Base-by-base conservation (phyloP, 2,888 invertebrate species). In the Caenorhabditis angaria region DNA sequence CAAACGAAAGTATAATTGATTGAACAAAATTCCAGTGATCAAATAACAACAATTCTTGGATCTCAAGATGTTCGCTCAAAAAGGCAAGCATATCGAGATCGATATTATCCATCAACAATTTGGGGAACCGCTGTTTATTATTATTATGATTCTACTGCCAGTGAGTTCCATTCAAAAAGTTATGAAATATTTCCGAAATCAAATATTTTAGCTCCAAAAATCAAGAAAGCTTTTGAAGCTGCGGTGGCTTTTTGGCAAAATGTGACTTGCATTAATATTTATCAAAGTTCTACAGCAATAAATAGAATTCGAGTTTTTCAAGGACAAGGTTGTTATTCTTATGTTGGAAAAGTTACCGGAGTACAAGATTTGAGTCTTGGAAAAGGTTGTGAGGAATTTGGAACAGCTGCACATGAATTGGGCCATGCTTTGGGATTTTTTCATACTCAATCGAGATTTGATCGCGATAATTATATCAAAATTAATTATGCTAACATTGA, bases 311-410 rank as follows among this genome's bases (percentile, higher is more conserved):
- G 73, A 1, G 73, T 73, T 1, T 73, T 73, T 60, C 68, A 73
- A 56, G 73, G 73, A 41, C 73, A 73, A 56, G 73, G 73, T 25
- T 86, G 83, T 57, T 84, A 78, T 67, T 83, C 82, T 27, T 82
- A 83, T 47, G 82, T 85, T 12, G 85, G 85, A 22, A 76, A 65
- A 58, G 75, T 80, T 47, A 76, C 78, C 1, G 78, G 80, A 10
- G 72, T 75, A 28, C 85, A 87, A 70, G 82, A 83, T 8, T 64
- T 87, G n/a, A 85, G 85, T 0, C 70, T 87, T 10, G 86, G 86
- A 27, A 54, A 64, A 8, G 83, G 84, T 1, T 85, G 86, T 61
- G 84, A 84, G 61, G 71, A 71, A 73, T 70, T 77, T 55, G 77
- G 77, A 29, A 77, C 73, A n/a, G 77, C 77, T 28, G 77, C 77